Base-by-base conservation (phyloP, 2,888 invertebrate species). In the Hedya salicella region DNA sequence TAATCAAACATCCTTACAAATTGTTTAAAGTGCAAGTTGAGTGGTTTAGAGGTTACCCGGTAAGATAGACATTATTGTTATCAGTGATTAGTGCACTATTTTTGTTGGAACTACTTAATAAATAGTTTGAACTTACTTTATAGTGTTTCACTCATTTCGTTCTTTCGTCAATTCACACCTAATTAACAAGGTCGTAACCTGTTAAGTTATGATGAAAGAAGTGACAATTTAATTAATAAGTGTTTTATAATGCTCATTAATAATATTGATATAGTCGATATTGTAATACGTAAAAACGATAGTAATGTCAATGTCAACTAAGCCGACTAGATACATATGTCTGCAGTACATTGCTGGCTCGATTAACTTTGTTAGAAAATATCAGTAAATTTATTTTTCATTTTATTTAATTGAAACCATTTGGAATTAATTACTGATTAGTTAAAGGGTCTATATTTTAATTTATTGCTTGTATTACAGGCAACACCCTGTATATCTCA, bases 1-100 rank as follows among this genome's bases (percentile, higher is more conserved):
- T 40, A 40, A 40, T n/a, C 40, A 40, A 40, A 40, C 40, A 40
- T 40, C 40, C 40, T n/a, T 40, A 40, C 40, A 40, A 40, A 40
- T 40, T 40, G 40, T 40, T 40, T 40, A 40, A 40, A 40, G 40
- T 40, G 40, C 40, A 40, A 40, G 40, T 40, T 40, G 40, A 40
- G 40, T 40, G 40, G 25, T 25, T n/a, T n/a, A 40, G 40, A 40
- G 40, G 40, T 40, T 40, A 40, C 40, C 40, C 25, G n/a, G 40
- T 40, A n/a, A 40, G 40, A 40, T n/a, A 40, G n/a, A 40, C 13
- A 40, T 40, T 3, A 13, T 40, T 14, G n/a, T 40, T 40, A n/a
- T 40, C 3, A 40, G n/a, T 40, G 13, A 40, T 40, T 40, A 25
- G 25, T 25, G 25, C 25, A 25, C 6, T 6, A 6, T 25, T 25